Percentiles rank a stretch among this genome's conserved stretches.
These are phyloP conservation scores for Tiphia femorata DNA, from an alignment of 2,888 invertebrate species.

Conservation along the genomic window DNA sequence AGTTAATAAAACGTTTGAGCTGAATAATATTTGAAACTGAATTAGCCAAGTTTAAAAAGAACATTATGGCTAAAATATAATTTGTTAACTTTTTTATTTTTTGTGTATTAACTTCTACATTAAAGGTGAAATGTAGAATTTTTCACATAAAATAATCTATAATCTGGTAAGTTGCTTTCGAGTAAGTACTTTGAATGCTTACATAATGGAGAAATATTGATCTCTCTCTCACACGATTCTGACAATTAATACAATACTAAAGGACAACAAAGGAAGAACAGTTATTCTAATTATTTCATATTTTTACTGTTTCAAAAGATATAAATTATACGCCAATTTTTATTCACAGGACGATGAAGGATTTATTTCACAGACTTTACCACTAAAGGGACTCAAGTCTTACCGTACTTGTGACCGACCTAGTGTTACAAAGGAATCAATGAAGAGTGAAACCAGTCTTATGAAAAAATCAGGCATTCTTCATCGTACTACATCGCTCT, in stretches of 20 bases:
- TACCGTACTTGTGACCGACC: conserved; percentile 37
- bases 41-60: too few relatives aligned
- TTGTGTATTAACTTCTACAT: background rate
- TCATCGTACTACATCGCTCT: conserved; percentile 52
- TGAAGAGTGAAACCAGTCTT: conserved; percentile 43
- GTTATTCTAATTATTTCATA: background rate
- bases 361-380: conserved; percentile 35
- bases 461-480: conserved; percentile 50
- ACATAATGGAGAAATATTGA: too few relatives aligned
- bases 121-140: background rate
- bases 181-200: too few relatives aligned
- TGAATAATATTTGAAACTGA: too few relatives aligned
- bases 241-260: conserved; percentile 10
- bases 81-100: background rate
- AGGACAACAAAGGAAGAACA: background rate
- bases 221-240: conserved; percentile 23
- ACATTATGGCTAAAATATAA: background rate
- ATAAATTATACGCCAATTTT: conserved; percentile 38
- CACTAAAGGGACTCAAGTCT: conserved; percentile 43
- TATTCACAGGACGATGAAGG: conserved; percentile 50
- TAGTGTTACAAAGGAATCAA: conserved; percentile 25
- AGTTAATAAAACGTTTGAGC: background rate
- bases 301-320: background rate
- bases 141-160: background rate
- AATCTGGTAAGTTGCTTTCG: too few relatives aligned